These are phyloP conservation scores for Drosophila pseudotakahashii DNA, from an alignment of 2,888 invertebrate species.

Conservation along the genomic window DNA sequence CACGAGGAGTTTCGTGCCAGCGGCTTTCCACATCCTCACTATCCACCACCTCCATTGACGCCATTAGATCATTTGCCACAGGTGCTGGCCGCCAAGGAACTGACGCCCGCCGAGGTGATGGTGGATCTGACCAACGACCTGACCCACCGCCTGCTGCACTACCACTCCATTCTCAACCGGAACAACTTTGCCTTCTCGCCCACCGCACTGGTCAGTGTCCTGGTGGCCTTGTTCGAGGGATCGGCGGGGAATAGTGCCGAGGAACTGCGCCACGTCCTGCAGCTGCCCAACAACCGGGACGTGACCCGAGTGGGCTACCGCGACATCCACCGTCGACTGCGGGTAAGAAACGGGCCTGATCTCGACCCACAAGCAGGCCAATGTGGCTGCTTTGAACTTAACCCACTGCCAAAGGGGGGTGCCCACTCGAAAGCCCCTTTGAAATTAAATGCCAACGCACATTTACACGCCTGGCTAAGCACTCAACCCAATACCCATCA, in stretches of 20 bases:
- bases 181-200: slow-evolving; percentile 94
- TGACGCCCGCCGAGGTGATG: slow-evolving; percentile 89
- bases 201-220: slow-evolving; percentile 91
- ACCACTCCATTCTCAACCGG: slow-evolving; percentile 89
- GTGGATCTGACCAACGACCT: slow-evolving; percentile 92
- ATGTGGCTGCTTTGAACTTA: slow-evolving; percentile 37
- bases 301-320: slow-evolving; percentile 91
- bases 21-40: slow-evolving; percentile 68
- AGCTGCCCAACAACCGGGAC: slow-evolving; percentile 90
- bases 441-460: slow-evolving; percentile 32
- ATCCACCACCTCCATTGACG: slow-evolving; percentile 59
- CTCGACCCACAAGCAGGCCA: slow-evolving; percentile 2
- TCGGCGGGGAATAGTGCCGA: slow-evolving; percentile 89
- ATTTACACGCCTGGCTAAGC: slow-evolving; percentile 70
- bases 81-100: slow-evolving; percentile 63
- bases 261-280: slow-evolving; percentile 89
- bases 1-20: slow-evolving; percentile 75
- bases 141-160: slow-evolving; percentile 88
- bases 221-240: slow-evolving; percentile 92
- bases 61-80: slow-evolving; percentile 59
- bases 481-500: slow-evolving; percentile 13
- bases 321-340: slow-evolving; percentile 92
- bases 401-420: slow-evolving; percentile 34
- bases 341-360: slow-evolving; percentile 85
- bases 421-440: slow-evolving; percentile 21